A percentile compares a stretch with the other conserved stretches of the same genome.
These are phyloP conservation scores for Varecia variegata DNA, from an alignment of 2,797 vertebrate species.

Conservation along the genomic window DNA sequence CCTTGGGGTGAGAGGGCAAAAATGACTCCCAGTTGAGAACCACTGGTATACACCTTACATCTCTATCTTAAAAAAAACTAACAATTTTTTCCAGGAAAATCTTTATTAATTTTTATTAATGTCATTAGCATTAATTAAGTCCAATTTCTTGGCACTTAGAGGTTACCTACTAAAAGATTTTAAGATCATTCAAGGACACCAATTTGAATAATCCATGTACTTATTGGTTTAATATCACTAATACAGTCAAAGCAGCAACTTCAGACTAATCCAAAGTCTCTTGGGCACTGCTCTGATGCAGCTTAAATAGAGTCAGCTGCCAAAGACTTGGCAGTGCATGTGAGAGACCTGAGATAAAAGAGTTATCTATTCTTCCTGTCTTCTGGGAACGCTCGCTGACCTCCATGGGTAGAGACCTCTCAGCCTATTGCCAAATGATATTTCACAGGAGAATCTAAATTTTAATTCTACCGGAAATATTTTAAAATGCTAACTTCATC, in stretches of 20 bases:
- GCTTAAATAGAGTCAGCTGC: slow-evolving; percentile 6
- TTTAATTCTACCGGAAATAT: slow-evolving; percentile 58
- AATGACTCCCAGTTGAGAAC: background rate
- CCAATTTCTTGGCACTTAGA: slow-evolving; percentile 38
- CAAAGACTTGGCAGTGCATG: background rate
- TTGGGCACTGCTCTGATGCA: background rate
- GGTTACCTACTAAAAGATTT: slow-evolving; percentile 39
- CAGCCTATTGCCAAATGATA: slow-evolving; percentile 34
- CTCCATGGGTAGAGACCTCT: slow-evolving; percentile 12
- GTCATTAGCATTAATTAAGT: slow-evolving; percentile 41
- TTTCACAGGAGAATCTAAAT: slow-evolving; percentile 50
- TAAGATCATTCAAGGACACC: slow-evolving; percentile 43
- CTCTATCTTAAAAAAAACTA: background rate
- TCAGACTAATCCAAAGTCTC: slow-evolving; percentile 52
- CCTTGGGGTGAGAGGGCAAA: background rate
- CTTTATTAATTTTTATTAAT: slow-evolving; percentile 46
- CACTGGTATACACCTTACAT: background rate
- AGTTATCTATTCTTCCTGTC: slow-evolving; percentile 1
- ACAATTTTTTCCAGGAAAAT: slow-evolving; percentile 11
- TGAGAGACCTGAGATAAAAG: slow-evolving; percentile 46
- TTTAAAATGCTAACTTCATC: slow-evolving; percentile 41
- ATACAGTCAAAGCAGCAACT: slow-evolving; percentile 24
- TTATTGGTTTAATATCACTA: slow-evolving; percentile 60
- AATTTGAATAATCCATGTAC: slow-evolving; percentile 62
- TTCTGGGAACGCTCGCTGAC: slow-evolving; percentile 39